Evolutionary conservation across 2,888 invertebrate genomes (phyloP), one percentile per base, ranked within the genome.

Genomic region (Achlya flavicornis): DNA sequence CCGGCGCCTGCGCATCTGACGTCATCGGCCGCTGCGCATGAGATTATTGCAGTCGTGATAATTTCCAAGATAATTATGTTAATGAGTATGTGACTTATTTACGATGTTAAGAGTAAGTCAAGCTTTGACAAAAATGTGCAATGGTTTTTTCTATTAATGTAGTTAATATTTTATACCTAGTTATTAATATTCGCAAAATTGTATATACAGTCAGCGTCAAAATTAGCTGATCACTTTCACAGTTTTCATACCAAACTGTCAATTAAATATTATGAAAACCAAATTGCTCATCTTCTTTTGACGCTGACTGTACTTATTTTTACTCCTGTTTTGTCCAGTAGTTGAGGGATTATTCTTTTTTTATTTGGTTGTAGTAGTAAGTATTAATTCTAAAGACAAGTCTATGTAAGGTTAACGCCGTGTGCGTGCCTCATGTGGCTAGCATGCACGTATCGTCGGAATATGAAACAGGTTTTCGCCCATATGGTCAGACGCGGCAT

Each of bases 1-100:
- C 90, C 91, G 91, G 91, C 91, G 91, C 91, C 80, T 77, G 76
- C 77, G 76, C 71, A 65, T 53, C 57, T 80, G 79, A 78, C 79
- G 79, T 79, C 84, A 81, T 35, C n/a, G n/a, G 16, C 61, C 62
- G 63, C 61, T 61, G 59, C 67, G 77, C 75, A 79, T 69, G 73
- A 74, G 66, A 66, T 68, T 38, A 38, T 43, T 53, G 57, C 61
- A 48, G 64, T 61, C 61, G 61, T 57, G 68, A 64, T 67, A 66
- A 48, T 53, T 69, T 41, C 10, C 38, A 48, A 73, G 66, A 72
- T 71, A 71, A 58, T 66, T 68, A 70, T 74, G 68, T 61, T 58
- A 58, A 58, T 53, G 53, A 16, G 10, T 35, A 53, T n/a, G 46
- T 53, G 4, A 10, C 19, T 19, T 53, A 1, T 53, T 19, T 53